A percentile compares a stretch with the other conserved stretches of the same genome.
Evolutionary conservation across 2,888 invertebrate species (phyloP).

Genomic region (Drosophila lutescens): DNA sequence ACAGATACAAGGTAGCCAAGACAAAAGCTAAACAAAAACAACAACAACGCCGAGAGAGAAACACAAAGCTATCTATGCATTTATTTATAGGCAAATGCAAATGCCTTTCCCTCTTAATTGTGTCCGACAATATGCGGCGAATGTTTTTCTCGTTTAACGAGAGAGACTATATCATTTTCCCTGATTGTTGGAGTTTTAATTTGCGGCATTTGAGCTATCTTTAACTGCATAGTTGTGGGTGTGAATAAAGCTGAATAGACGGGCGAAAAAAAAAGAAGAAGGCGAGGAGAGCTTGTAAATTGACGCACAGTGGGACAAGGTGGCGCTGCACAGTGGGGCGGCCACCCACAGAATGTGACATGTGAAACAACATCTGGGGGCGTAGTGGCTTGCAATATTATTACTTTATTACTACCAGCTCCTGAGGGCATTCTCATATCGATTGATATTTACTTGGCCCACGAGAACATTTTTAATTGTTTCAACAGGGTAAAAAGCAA

Average conservation of each 20-base stretch:
- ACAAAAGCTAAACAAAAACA: neutral
- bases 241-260: neutral
- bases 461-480: neutral
- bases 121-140: constrained; percentile 6
- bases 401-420: neutral
- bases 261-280: too few relatives aligned
- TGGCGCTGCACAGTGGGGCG: constrained; percentile 2
- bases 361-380: constrained; percentile 15
- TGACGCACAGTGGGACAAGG: constrained; percentile 8
- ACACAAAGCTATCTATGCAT: constrained; percentile 18
- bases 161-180: neutral
- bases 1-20: neutral
- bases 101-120: constrained; percentile 12
- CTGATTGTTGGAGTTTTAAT: neutral
- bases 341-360: neutral
- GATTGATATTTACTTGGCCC: neutral
- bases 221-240: neutral
- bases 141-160: constrained; percentile 1
- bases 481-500: neutral
- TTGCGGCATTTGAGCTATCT: neutral
- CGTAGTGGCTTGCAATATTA: neutral
- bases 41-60: neutral
- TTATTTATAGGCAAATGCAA: constrained; percentile 28
- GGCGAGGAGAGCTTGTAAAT: neutral
- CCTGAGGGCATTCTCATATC: constrained; percentile 2